These are phyloP conservation scores for Philotrypesis tridentata DNA, from an alignment of 1,140 invertebrate species.

Conservation along the genomic window DNA sequence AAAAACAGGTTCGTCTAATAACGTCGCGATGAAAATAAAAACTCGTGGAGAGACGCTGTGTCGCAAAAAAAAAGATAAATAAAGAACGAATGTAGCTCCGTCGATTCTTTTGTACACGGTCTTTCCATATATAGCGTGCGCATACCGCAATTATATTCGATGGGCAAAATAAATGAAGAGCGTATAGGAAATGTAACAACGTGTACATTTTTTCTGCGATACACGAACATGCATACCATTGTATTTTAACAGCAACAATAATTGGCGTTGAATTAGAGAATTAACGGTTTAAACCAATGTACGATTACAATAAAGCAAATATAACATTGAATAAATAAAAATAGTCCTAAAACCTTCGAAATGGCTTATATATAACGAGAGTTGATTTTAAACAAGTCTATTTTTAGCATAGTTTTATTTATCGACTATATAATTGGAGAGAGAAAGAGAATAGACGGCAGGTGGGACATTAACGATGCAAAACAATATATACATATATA, in stretches of 20 bases:
- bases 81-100: not conserved
- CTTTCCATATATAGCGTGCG: not conserved
- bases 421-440: not conserved
- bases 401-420: constrained; percentile 42
- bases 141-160: too few relatives aligned
- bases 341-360: not conserved
- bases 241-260: too few relatives aligned
- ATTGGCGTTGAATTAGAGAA: not conserved
- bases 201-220: not conserved
- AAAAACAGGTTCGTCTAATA: not conserved
- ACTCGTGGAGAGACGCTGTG: too few relatives aligned
- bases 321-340: not conserved
- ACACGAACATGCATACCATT: not conserved
- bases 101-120: constrained; percentile 10
- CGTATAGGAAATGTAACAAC: not conserved
- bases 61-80: not conserved
- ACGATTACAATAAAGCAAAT: not conserved
- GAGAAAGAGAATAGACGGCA: not conserved
- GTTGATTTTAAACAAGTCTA: constrained; percentile 23
- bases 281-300: not conserved
- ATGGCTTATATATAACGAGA: not conserved
- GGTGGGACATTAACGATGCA: not conserved
- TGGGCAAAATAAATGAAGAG: too few relatives aligned
- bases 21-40: too few relatives aligned
- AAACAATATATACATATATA: not conserved